Conservation (phyloP, 1,140 invertebrate genomes). For the Aradophagus sp. region DNA sequence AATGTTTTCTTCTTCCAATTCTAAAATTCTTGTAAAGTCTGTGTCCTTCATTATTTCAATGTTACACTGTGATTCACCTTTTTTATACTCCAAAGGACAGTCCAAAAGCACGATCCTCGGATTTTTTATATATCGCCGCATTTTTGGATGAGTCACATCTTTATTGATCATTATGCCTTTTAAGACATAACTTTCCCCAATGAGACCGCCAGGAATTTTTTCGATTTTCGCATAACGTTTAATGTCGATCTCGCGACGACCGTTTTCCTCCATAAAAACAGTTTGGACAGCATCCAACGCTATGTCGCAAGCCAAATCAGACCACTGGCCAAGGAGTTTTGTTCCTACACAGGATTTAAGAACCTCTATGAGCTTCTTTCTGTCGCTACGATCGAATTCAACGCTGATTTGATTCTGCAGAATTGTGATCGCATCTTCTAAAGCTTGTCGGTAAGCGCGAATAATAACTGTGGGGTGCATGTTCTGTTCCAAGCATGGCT, state of each 20-base stretch:
- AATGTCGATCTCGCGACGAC: constrained; percentile 96
- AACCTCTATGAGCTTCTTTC: constrained; percentile 88
- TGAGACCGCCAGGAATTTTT: constrained; percentile 96
- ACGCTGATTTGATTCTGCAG: constrained; percentile 89
- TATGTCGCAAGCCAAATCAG: constrained; percentile 95
- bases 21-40: constrained; percentile 94
- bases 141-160: constrained; percentile 98
- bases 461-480: constrained; percentile 99
- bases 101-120: constrained; percentile 96
- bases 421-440: constrained; percentile 93
- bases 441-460: constrained; percentile 92
- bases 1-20: constrained; percentile 97
- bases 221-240: constrained; percentile 97
- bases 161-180: constrained; percentile 99
- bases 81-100: constrained; percentile 98
- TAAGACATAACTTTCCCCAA: constrained; percentile 96
- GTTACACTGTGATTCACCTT: constrained; percentile 98
- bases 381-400: constrained; percentile 88
- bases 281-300: constrained; percentile 96
- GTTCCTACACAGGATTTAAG: constrained; percentile 97
- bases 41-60: constrained; percentile 96
- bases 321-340: constrained; percentile 97
- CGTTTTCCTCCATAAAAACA: constrained; percentile 91
- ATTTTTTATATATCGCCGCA: constrained; percentile 95
- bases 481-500: constrained; percentile 94